Evolutionary conservation across 2,113 vertebrate genomes (phyloP), one percentile per base, ranked within the genome.

Genomic region (Xiphias gladius): DNA sequence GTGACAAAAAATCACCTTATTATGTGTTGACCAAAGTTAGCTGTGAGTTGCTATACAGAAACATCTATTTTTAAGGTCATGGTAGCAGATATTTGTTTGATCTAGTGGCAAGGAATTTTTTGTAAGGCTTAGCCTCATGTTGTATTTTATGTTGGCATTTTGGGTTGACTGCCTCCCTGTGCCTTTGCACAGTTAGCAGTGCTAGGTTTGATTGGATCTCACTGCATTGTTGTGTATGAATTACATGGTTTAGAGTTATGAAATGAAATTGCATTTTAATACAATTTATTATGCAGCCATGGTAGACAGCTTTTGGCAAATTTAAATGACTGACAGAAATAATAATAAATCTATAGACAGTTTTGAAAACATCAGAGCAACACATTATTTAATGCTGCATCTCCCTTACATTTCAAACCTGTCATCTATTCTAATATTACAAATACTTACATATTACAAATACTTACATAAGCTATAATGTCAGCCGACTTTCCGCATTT

Each of bases 281-380:
- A 10, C 19, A 32, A n/a, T 35, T 73, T 10, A 48, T 46, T 43
- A 72, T 26, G 35, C 52, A 72, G 35, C 16, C 12, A 1, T n/a
- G 10, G 48, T 5, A 55, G 17, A 22, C 24, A 8, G n/a, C 7
- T n/a, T 61, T 62, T 43, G 19, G 43, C 43, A 28, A 24, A 43
- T 69, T 35, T 59, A 24, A 24, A n/a, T 19, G 39, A 7, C 20
- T 66, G n/a, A 32, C 32, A 32, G 39, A 30, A 64, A 19, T 35
- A 28, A 35, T n/a, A 5, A 3, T n/a, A 32, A 4, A 41, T 30
- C 7, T 20, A 41, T 20, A 39, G 22, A 43, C 19, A 22, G 4
- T 41, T 37, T 13, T 26, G 13, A 71, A 67, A 54, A 26, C 54
- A 73, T 62, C 22, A 55, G 19, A 74, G 37, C 32, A 83, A 19